phyloP scores from a whole-genome alignment of 2,888 invertebrate genomes.

The Dione vanillae region DNA sequence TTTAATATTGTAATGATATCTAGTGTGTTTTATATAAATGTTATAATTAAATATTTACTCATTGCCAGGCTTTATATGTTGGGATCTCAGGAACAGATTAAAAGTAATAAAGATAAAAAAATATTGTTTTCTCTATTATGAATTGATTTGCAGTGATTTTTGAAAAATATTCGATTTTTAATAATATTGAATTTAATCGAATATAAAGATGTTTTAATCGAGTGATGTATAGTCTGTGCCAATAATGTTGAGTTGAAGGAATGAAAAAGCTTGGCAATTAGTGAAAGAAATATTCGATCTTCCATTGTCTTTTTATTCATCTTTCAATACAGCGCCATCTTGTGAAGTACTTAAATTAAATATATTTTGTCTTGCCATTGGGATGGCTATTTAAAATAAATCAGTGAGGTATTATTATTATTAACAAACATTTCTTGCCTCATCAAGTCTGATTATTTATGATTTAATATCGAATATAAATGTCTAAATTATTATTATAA shows the following conservation, averaged over 20 bases:
- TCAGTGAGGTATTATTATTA: conserved; percentile 9
- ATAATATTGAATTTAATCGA: neutral
- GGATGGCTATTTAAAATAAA: neutral
- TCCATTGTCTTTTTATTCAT: conserved; percentile 7
- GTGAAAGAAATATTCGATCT: conserved; percentile 29
- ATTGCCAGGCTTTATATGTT: conserved; percentile 26
- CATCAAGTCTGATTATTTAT: conserved; percentile 34
- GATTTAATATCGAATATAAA: conserved; percentile 3
- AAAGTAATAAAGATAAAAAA: neutral
- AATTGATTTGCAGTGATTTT: neutral
- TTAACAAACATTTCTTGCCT: conserved; percentile 38
- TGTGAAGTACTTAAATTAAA: conserved; percentile 3
- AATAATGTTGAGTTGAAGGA: conserved; percentile 31
- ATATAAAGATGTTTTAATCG: conserved; percentile 7
- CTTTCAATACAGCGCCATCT: conserved; percentile 25
- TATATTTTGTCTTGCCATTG: conserved; percentile 9
- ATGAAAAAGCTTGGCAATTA: conserved; percentile 29
- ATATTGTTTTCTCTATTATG: neutral
- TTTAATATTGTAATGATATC: conserved; percentile 12
- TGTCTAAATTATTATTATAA: neutral
- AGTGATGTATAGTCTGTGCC: conserved; percentile 42
- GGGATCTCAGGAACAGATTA: neutral
- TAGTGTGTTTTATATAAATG: conserved; percentile 12
- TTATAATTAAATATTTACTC: conserved; percentile 22
- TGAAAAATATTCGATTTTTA: neutral